Evolutionary conservation across 2,113 vertebrate genomes (phyloP).

Genomic region (Protobothrops mucrosquamatus): DNA sequence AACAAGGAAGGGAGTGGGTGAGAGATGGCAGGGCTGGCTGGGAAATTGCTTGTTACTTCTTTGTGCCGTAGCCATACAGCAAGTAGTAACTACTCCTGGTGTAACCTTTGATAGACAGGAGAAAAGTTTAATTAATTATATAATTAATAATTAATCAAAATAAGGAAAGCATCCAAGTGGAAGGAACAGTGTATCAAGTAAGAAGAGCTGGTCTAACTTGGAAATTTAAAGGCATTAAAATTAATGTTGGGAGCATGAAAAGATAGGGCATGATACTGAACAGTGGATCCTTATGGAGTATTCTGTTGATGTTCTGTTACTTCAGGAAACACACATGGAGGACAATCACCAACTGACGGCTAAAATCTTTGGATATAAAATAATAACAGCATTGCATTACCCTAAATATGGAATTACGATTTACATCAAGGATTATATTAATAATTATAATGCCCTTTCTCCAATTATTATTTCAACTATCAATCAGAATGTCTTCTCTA

Average conservation of each 20-base stretch:
- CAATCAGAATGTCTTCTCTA: neutral
- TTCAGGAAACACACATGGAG: neutral
- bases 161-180: conserved; percentile 64
- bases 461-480: neutral
- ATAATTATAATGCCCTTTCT: neutral
- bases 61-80: conserved; percentile 63
- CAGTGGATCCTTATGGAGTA: neutral
- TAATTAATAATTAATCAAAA: conserved; percentile 72
- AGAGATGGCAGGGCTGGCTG: no score
- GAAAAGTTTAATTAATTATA: conserved; percentile 62
- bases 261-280: conserved; percentile 75
- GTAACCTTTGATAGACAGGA: conserved; percentile 74
- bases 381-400: neutral
- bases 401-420: neutral
- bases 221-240: conserved; percentile 68
- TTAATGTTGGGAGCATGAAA: conserved; percentile 82
- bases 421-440: neutral
- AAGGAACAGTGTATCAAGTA: conserved; percentile 66
- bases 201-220: conserved; percentile 58
- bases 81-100: conserved; percentile 75
- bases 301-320: neutral
- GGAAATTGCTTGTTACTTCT: conserved; percentile 14
- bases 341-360: neutral
- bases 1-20: conserved; percentile 66
- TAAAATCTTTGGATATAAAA: neutral